These are phyloP conservation scores for Climacteris rufus DNA, from an alignment of 2,113 vertebrate genomes.

Conservation along the genomic window DNA sequence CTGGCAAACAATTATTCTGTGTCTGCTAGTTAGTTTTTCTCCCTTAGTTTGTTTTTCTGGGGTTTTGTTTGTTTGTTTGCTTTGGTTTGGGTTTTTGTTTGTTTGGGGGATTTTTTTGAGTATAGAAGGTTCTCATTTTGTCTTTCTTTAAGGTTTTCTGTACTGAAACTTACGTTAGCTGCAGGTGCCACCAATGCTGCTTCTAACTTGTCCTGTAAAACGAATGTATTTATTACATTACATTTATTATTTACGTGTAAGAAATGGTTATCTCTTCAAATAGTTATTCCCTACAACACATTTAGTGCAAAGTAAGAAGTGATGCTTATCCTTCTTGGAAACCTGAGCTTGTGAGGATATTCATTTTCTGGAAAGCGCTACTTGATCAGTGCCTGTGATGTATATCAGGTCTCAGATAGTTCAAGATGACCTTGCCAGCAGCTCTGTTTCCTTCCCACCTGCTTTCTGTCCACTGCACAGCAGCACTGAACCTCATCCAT, in stretches of 20 bases:
- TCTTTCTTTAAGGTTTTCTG: neutral
- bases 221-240: neutral
- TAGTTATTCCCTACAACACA: neutral
- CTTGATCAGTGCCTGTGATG: neutral
- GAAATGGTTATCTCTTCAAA: neutral
- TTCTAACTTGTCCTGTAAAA: neutral
- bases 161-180: neutral
- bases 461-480: neutral
- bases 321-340: neutral
- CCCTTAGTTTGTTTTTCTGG: neutral
- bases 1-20: neutral
- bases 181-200: neutral
- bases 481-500: rapidly evolving
- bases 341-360: neutral
- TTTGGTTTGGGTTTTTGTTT: too few relatives aligned
- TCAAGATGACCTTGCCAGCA: neutral
- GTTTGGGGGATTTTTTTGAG: neutral
- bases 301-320: neutral
- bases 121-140: neutral
- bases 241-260: neutral
- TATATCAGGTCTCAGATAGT: neutral
- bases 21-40: neutral
- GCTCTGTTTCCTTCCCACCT: neutral
- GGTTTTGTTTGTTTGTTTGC: too few relatives aligned
- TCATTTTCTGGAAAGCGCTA: constrained; percentile 1